These are phyloP conservation scores for Calosoma granatense DNA, from an alignment of 1,140 invertebrate genomes.

Conservation along the genomic window DNA sequence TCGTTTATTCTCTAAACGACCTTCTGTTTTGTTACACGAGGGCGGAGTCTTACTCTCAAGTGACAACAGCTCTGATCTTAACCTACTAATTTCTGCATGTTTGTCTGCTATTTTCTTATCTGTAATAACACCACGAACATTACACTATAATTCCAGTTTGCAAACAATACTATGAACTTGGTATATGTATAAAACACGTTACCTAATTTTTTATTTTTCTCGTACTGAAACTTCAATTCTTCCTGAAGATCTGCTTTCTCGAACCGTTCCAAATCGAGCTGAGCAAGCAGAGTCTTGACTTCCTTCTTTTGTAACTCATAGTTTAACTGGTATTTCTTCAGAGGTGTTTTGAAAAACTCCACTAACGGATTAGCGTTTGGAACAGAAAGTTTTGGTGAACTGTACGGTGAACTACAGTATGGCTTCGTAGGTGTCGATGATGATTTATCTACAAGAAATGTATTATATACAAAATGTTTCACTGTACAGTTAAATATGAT, in stretches of 20 bases:
- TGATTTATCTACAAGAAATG: background rate
- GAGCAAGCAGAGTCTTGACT: slow-evolving; percentile 21
- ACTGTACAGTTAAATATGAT: background rate
- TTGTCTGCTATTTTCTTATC: slow-evolving; percentile 22
- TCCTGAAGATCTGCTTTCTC: slow-evolving; percentile 27
- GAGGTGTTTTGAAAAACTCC: slow-evolving; percentile 26
- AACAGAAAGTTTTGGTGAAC: slow-evolving; percentile 10
- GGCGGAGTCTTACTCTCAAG: slow-evolving; percentile 21
- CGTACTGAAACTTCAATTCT: slow-evolving; percentile 22
- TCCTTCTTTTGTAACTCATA: slow-evolving; percentile 23
- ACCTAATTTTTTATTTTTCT: slow-evolving; percentile 25
- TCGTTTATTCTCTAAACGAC: slow-evolving; percentile 18
- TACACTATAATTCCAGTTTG: background rate
- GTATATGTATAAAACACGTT: slow-evolving; percentile 9
- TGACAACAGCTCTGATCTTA: slow-evolving; percentile 21
- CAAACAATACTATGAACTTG: too few species aligned
- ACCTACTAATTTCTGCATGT: slow-evolving; percentile 19
- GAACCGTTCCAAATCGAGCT: slow-evolving; percentile 25
- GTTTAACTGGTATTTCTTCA: slow-evolving; percentile 16
- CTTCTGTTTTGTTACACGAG: slow-evolving; percentile 18
- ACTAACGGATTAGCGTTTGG: slow-evolving; percentile 23
- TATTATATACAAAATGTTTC: background rate
- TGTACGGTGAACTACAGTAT: background rate
- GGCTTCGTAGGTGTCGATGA: background rate
- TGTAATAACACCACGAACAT: slow-evolving; percentile 8